phyloP scores from a whole-genome alignment of 2,797 vertebrate genomes.

The Cryptoprocta ferox region DNA sequence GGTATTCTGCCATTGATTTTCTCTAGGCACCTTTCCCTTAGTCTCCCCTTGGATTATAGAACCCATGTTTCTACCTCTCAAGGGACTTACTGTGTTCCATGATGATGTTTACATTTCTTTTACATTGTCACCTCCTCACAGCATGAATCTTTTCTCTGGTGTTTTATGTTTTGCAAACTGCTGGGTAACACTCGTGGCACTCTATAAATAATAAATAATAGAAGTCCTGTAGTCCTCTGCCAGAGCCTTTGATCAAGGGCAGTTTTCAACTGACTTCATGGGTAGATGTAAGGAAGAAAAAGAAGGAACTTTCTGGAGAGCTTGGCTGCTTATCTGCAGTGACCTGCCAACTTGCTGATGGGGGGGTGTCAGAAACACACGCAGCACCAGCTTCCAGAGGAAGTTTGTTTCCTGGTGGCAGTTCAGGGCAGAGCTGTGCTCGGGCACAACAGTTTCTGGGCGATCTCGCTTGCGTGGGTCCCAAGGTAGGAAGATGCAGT shows the following conservation, averaged over 20 bases:
- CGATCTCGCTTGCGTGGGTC: not conserved
- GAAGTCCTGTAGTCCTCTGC: slow-evolving; percentile 30
- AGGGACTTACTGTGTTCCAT: not conserved
- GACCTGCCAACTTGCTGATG: not conserved
- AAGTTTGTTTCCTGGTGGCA: not conserved
- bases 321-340: not conserved
- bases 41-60: not conserved
- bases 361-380: not conserved
- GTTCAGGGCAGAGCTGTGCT: not conserved
- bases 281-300: slow-evolving; percentile 25
- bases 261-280: slow-evolving; percentile 67
- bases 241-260: slow-evolving; percentile 72
- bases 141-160: not conserved
- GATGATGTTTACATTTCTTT: slow-evolving; percentile 50
- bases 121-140: slow-evolving; percentile 51
- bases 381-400: not conserved
- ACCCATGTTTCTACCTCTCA: not conserved
- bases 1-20: not conserved
- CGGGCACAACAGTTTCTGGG: not conserved
- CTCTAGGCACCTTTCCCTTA: not conserved
- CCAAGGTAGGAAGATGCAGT: not conserved
- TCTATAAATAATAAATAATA: slow-evolving; percentile 76
- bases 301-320: not conserved
- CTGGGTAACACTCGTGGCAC: slow-evolving; percentile 45
- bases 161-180: slow-evolving; percentile 68